Percentiles rank a stretch among this genome's conserved stretches.
Conservation (phyloP, 2,888 invertebrate genomes). For the Ephialtes manifestator region DNA sequence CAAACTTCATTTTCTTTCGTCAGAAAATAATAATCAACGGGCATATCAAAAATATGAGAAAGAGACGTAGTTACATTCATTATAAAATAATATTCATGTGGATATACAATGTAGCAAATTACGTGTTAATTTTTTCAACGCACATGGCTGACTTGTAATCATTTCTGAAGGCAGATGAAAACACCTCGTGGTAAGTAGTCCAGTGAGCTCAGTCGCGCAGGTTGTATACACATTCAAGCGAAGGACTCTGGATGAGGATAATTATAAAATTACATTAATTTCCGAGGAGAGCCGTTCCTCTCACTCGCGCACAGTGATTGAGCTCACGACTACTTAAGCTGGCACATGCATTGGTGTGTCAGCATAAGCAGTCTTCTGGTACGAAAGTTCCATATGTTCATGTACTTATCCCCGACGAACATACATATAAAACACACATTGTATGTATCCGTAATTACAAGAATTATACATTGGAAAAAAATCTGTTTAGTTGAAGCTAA, state of each 20-base stretch:
- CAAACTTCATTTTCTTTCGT: too few species aligned
- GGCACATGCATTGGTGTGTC: background rate
- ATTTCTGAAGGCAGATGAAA: conserved; percentile 24
- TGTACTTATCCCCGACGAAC: background rate
- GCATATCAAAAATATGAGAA: too few species aligned
- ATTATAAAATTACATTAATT: conserved; percentile 85
- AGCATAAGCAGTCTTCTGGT: background rate
- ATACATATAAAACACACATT: background rate
- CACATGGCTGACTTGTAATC: background rate
- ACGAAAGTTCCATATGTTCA: conserved; percentile 12
- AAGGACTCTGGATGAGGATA: conserved; percentile 80
- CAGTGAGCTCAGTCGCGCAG: conserved; percentile 12
- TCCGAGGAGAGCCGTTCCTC: conserved; percentile 58
- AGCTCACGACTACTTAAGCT: too few species aligned
- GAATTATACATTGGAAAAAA: conserved; percentile 6
- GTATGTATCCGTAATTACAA: background rate
- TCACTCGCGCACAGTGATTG: conserved; percentile 46
- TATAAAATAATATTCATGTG: too few species aligned
- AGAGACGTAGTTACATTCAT: too few species aligned
- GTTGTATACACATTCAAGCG: conserved; percentile 29
- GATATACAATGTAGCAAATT: background rate
- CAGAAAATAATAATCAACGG: too few species aligned
- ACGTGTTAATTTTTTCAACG: conserved; percentile 7
- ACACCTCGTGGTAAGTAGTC: conserved; percentile 16
- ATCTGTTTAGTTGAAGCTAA: background rate